These are phyloP conservation scores for Cairina moschata DNA, from an alignment of 2,113 vertebrate genomes.

Conservation along the genomic window DNA sequence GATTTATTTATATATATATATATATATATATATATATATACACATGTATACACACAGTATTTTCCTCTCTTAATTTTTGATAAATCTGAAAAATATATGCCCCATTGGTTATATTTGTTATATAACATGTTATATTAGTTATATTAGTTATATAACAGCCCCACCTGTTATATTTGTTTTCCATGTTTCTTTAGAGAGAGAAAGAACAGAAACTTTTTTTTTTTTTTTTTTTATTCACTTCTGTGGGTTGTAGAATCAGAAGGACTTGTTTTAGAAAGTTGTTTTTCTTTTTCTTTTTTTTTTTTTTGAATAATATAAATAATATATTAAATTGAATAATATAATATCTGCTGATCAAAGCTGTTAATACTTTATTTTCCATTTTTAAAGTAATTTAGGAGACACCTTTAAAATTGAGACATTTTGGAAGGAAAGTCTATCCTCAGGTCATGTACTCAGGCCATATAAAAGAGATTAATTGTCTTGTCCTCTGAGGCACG, in stretches of 20 bases:
- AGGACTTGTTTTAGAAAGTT: not conserved
- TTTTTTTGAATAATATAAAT: not conserved
- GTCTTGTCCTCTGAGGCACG: not conserved
- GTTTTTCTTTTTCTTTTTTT: not conserved
- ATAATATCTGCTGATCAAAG: not conserved
- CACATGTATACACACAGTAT: accelerated
- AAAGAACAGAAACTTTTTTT: not conserved
- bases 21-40: not conserved
- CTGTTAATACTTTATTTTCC: not conserved
- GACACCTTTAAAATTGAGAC: not conserved
- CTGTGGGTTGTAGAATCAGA: not conserved
- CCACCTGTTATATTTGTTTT: not conserved
- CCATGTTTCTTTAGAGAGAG: not conserved
- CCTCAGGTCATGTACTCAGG: not conserved
- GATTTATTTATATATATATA: accelerated
- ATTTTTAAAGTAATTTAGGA: not conserved
- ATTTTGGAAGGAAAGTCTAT: not conserved
- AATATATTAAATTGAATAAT: too few species aligned
- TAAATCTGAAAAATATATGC: too few species aligned
- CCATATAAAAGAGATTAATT: not conserved
- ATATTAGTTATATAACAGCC: too few species aligned
- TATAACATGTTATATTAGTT: too few species aligned
- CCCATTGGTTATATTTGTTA: too few species aligned
- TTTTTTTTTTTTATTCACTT: not conserved
- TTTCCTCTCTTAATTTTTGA: not conserved